Evolutionary conservation across 2,888 invertebrate species (phyloP).

Genomic region (Eupithecia pulchellata): DNA sequence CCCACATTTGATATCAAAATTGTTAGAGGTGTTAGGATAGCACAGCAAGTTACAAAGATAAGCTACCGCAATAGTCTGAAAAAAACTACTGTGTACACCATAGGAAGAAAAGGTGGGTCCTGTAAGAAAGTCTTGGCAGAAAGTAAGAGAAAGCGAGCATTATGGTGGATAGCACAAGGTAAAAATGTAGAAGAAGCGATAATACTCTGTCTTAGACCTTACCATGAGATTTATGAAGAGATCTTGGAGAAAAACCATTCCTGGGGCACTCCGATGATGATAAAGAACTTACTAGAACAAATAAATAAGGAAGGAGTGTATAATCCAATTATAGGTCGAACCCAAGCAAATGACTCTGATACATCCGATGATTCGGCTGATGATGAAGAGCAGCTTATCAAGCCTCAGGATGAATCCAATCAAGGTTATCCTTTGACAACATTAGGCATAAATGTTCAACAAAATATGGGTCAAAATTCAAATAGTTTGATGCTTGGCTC

Average conservation of each 20-base stretch:
- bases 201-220: constrained; percentile 8
- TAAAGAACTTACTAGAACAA: background rate
- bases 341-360: background rate
- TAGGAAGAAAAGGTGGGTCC: constrained; percentile 2
- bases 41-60: constrained; percentile 4
- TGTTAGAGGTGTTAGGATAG: background rate
- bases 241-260: background rate
- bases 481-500: background rate
- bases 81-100: background rate
- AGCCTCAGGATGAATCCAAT: background rate
- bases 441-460: background rate
- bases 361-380: background rate
- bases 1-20: constrained; percentile 7
- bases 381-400: background rate
- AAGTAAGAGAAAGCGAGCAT: background rate
- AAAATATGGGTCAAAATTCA: background rate
- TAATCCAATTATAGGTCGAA: background rate
- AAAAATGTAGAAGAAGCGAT: constrained; percentile 1
- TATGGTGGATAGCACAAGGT: constrained; percentile 5
- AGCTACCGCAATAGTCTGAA: background rate
- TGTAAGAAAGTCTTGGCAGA: background rate
- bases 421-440: background rate
- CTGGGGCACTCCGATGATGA: background rate
- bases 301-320: background rate
- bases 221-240: constrained; percentile 10